Evolutionary conservation across 1,140 invertebrate genomes (phyloP).

Genomic region (Littorina saxatilis): DNA sequence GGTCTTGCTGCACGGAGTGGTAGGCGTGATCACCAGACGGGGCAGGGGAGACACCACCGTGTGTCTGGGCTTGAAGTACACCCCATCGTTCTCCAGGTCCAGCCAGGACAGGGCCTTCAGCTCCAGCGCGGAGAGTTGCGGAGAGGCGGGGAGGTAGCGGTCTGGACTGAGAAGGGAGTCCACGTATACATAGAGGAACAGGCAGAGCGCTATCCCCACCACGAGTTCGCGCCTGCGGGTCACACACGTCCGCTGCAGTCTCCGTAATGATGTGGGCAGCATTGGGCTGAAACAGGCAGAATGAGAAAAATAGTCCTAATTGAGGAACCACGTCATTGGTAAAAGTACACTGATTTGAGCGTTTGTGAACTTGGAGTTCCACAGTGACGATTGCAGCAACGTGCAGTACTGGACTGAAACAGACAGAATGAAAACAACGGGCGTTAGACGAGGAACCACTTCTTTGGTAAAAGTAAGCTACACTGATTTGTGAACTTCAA

Average conservation of each 20-base stretch:
- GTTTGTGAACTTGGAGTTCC: too few species aligned
- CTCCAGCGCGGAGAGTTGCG: neutral
- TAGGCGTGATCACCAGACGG: neutral
- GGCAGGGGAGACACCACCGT: neutral
- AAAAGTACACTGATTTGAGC: neutral
- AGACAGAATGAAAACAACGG: too few species aligned
- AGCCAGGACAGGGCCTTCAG: constrained; percentile 1
- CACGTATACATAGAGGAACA: neutral
- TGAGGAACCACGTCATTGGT: neutral
- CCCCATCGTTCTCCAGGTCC: neutral
- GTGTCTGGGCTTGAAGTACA: neutral
- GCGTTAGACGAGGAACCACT: too few species aligned
- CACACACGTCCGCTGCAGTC: neutral
- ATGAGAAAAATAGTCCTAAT: neutral
- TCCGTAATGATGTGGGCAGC: neutral
- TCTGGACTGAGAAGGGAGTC: neutral
- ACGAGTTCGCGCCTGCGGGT: neutral
- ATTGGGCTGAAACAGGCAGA: neutral
- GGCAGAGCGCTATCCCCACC: neutral
- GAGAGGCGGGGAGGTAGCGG: neutral
- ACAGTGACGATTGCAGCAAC: too few species aligned
- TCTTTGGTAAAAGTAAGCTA: too few species aligned
- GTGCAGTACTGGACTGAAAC: too few species aligned
- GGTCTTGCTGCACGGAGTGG: neutral
- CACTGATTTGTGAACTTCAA: too few species aligned